A percentile compares a stretch with the other conserved stretches of the same genome.
Evolutionary conservation across 2,888 invertebrate species (phyloP).

Genomic region (Itoplectis maculator): DNA sequence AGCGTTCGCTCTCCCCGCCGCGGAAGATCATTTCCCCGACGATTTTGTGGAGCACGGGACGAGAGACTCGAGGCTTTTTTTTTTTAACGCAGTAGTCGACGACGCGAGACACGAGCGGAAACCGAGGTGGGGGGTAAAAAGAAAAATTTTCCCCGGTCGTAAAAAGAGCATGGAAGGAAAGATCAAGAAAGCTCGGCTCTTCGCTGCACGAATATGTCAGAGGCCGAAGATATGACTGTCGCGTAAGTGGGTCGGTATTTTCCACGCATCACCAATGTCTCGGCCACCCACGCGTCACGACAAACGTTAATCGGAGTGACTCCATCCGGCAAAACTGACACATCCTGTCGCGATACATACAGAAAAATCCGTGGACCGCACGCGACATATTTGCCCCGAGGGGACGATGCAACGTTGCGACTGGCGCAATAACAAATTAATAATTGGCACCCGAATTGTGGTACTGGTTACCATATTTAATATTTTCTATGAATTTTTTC

Average conservation of each 20-base stretch:
- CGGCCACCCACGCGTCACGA: constrained; percentile 70
- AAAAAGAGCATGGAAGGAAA: constrained; percentile 24
- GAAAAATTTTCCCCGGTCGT: background rate
- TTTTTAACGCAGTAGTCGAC: constrained; percentile 24
- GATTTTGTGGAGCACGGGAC: constrained; percentile 13
- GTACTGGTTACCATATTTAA: too few relatives aligned
- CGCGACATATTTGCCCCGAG: too few relatives aligned
- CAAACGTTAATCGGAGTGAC: constrained; percentile 54
- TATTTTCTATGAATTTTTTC: too few relatives aligned
- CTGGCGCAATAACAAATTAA: too few relatives aligned
- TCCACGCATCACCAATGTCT: constrained; percentile 82
- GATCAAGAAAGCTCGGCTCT: constrained; percentile 29
- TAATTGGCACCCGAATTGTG: too few relatives aligned
- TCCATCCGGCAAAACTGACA: constrained; percentile 36
- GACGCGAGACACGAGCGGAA: constrained; percentile 74
- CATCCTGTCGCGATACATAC: constrained; percentile 46
- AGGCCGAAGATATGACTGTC: constrained; percentile 47
- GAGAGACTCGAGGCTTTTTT: too few relatives aligned
- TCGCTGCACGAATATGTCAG: constrained; percentile 43
- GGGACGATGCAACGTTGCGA: too few relatives aligned
- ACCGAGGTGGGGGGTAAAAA: constrained; percentile 54
- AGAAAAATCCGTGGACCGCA: too few relatives aligned
- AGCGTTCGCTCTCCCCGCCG: constrained; percentile 61
- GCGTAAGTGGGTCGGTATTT: constrained; percentile 82
- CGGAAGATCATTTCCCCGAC: constrained; percentile 37